Evolutionary conservation across 2,797 vertebrate genomes (phyloP).

Genomic region (Thamnophis elegans): DNA sequence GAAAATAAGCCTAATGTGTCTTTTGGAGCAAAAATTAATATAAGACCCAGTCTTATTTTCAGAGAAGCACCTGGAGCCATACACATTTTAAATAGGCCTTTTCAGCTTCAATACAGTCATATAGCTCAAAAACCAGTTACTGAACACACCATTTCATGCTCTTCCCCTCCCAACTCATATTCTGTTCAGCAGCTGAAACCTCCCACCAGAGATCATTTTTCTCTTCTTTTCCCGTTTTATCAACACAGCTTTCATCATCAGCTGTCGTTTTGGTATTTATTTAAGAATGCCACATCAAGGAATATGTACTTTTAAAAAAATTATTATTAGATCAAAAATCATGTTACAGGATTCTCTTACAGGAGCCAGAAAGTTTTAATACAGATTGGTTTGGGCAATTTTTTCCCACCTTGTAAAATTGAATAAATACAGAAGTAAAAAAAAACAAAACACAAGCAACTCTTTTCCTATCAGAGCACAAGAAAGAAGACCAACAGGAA

Average conservation of each 20-base stretch:
- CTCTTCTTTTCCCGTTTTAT: not conserved
- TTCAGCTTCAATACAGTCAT: not conserved
- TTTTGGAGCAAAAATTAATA: too few species aligned
- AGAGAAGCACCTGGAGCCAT: not conserved
- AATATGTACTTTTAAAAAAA: not conserved
- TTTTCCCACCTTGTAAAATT: not conserved
- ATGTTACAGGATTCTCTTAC: not conserved
- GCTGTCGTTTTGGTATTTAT: not conserved
- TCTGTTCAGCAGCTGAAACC: not conserved
- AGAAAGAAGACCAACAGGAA: not conserved
- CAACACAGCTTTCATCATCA: not conserved
- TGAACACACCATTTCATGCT: not conserved
- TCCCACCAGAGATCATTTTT: not conserved
- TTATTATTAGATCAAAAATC: not conserved
- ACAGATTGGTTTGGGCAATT: not conserved
- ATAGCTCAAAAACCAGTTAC: not conserved
- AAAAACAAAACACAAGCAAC: not conserved
- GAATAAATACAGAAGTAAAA: conserved; percentile 17
- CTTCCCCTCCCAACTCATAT: not conserved
- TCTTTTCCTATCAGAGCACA: not conserved
- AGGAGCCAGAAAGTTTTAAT: not conserved
- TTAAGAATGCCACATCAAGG: not conserved
- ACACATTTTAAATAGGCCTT: not conserved
- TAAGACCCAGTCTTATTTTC: too few species aligned
- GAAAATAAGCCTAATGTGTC: not conserved